These are phyloP conservation scores for Drosophila glabriapex DNA, from an alignment of 2,888 invertebrate genomes.

Conservation along the genomic window DNA sequence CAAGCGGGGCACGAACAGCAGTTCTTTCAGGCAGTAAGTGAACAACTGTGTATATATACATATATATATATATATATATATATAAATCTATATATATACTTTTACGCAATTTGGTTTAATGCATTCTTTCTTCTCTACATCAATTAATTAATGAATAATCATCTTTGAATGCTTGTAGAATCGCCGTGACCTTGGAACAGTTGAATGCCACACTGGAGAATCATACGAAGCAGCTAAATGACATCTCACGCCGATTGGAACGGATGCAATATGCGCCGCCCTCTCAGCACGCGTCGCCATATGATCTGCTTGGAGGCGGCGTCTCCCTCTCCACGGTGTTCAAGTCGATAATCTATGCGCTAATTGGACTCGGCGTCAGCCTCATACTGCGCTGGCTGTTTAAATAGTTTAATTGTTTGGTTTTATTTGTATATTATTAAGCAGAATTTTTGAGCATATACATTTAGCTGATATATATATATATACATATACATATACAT, in stretches of 20 bases:
- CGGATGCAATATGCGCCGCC: slow-evolving; percentile 82
- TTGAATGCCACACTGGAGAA: slow-evolving; percentile 86
- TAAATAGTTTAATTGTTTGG: slow-evolving; percentile 72
- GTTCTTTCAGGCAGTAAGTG: slow-evolving; percentile 70
- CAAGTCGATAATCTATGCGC: slow-evolving; percentile 75
- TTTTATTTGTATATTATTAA: slow-evolving; percentile 49
- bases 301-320: slow-evolving; percentile 56
- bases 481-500: slow-evolving; percentile 35
- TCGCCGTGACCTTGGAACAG: slow-evolving; percentile 86
- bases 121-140: background rate
- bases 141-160: background rate
- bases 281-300: slow-evolving; percentile 26
- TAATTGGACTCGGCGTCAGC: slow-evolving; percentile 76
- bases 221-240: slow-evolving; percentile 86
- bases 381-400: slow-evolving; percentile 81
- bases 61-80: background rate
- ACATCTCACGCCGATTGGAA: slow-evolving; percentile 81
- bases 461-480: slow-evolving; percentile 23
- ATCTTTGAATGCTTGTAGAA: slow-evolving; percentile 70
- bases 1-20: slow-evolving; percentile 55
- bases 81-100: background rate
- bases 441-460: slow-evolving; percentile 54
- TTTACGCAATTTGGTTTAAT: background rate
- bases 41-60: background rate
- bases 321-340: slow-evolving; percentile 76